Base-by-base conservation (phyloP, 2,888 invertebrate species). In the Pycnomerus fuliginosus region DNA sequence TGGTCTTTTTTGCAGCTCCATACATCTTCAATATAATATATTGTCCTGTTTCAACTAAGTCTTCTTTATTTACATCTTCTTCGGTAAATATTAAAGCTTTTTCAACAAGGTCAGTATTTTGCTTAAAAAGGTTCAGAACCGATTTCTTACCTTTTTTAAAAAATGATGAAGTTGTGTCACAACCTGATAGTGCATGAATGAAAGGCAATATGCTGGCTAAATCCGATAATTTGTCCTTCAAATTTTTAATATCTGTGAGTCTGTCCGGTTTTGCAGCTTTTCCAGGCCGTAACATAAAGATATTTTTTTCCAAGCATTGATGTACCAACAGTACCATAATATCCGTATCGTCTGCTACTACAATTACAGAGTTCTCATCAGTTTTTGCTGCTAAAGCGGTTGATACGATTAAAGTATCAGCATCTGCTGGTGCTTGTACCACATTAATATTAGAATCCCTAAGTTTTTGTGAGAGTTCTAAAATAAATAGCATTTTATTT, bases 51-150 rank as follows among this genome's bases (percentile, higher is more conserved):
- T 20, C 8, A 4, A 5, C 20, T 5, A 4, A 4, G 8, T 4
- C 20, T 8, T 4, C 20, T 20, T 4, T 8, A 20, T 5, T 20
- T 20, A 8, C 8, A 5, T 20, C 8, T 8, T 20, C 8, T 5
- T 4, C 8, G 8, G 20, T 8, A 20, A 20, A 20, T 20, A 20
- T 20, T 20, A 4, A 20, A 20, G 8, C 4, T 20, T 20, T 20
- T 20, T 40, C 33, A 15, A 33, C 14, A 3, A 40, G 14, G 16
- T 40, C 33, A 15, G 17, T 10, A 3, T 12, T 2, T n/a, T n/a
- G n/a, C n/a, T n/a, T n/a, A n/a, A n/a, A n/a, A n/a, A n/a, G n/a
- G n/a, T n/a, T n/a, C n/a, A n/a, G n/a, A n/a, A n/a, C n/a, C n/a
- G n/a, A n/a, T n/a, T n/a, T n/a, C n/a, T n/a, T n/a, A n/a, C n/a